These are phyloP conservation scores for Rhagologus leucostigma DNA, from an alignment of 2,113 vertebrate species.

Conservation along the genomic window DNA sequence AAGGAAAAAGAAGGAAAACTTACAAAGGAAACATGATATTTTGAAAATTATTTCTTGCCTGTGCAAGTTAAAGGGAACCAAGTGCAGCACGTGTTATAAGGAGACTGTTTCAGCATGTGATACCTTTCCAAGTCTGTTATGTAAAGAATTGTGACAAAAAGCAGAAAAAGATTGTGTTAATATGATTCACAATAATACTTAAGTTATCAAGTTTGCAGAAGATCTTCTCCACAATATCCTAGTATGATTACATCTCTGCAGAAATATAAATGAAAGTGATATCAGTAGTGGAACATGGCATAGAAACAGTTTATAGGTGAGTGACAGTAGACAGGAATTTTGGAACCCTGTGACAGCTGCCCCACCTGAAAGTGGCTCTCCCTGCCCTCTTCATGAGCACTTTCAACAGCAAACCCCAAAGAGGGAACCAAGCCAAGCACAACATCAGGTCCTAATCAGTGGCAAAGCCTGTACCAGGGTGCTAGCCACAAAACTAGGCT, in stretches of 20 bases:
- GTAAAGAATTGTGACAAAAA: not conserved
- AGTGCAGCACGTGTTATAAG: not conserved
- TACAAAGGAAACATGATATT: not conserved
- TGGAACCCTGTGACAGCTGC: not conserved
- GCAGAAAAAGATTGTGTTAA: not conserved
- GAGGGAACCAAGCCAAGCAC: not conserved
- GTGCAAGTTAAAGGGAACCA: not conserved
- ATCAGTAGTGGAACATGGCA: not conserved
- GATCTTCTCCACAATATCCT: not conserved
- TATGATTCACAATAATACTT: not conserved
- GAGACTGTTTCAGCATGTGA: not conserved
- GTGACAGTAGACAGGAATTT: not conserved
- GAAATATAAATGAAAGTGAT: not conserved
- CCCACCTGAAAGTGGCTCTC: not conserved
- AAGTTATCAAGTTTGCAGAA: not conserved
- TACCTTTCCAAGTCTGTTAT: not conserved
- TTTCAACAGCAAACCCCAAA: not conserved
- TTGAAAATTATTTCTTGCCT: not conserved
- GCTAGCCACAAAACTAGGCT: not conserved
- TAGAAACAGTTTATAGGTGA: not conserved
- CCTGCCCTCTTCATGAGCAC: not conserved
- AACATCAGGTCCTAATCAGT: not conserved
- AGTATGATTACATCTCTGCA: not conserved
- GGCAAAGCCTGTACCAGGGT: not conserved
- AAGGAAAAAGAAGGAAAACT: not conserved